Evolutionary conservation across 1,140 invertebrate genomes (phyloP), one percentile per base, ranked within the genome.

Genomic region (Dendrolimus punctatus): DNA sequence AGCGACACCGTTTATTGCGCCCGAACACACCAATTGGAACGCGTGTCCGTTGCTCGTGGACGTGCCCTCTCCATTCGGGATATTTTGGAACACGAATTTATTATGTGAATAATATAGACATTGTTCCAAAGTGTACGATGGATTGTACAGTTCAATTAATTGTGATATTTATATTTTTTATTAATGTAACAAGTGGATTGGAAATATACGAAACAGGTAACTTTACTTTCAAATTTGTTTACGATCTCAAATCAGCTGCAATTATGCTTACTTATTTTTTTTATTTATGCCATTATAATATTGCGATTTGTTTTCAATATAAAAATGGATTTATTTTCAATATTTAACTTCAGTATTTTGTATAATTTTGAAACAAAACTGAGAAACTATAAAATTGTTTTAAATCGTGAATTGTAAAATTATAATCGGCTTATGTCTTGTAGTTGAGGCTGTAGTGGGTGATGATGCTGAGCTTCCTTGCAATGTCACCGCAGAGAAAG

Each of bases 21-120:
- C 67, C 70, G 66, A 72, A 68, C 69, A 73, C 71, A 71, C 66
- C 79, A 84, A 84, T 84, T 84, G 80, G 73, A 70, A 50, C 70
- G 76, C 78, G 80, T 78, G 80, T 84, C 80, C 80, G 79, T 66
- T 74, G 57, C 62, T 71, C 68, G 64, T 61, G 62, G 66, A 66
- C 60, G 71, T 77, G 73, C 67, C 61, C 63, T 66, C 66, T 66
- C 62, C 57, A 66, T 65, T 65, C 56, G 64, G 56, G 63, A 64
- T 62, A 68, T 66, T 70, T 76, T 70, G 56, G 60, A 59, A 59
- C 55, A 10, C 46, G 51, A 63, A 66, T 58, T 57, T 51, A 50
- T 50, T 50, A 51, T 51, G 50, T 37, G 23, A n/a, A 45, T 45
- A 10, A 45, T 9, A 45, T n/a, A 39, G 42, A 10, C 37, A 9